Evolutionary conservation across 1,140 invertebrate genomes (phyloP).

Genomic region (Metopolophium dirhodum): DNA sequence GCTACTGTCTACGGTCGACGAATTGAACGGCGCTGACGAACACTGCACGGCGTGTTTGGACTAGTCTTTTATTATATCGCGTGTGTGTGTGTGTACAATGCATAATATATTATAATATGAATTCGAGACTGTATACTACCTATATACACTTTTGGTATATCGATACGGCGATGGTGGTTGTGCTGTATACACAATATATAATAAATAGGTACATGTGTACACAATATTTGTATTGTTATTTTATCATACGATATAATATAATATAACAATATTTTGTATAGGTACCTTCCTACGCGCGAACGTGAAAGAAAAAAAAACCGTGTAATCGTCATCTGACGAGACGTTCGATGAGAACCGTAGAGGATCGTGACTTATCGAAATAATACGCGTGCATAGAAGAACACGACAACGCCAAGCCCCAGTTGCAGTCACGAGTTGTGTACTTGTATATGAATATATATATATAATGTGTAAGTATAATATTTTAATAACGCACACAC

Average conservation of each 20-base stretch:
- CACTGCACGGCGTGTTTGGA: neutral
- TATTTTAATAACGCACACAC: neutral
- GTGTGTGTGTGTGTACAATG: no score
- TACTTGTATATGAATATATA: neutral
- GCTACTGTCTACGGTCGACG: neutral
- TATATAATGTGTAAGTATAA: neutral
- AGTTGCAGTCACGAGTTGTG: neutral
- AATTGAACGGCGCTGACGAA: neutral
- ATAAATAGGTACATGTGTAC: neutral
- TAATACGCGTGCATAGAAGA: neutral
- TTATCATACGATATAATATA: neutral
- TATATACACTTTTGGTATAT: no score
- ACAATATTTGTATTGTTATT: slow-evolving; percentile 2
- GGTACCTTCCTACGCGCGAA: neutral
- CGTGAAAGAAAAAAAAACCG: neutral
- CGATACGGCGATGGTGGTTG: neutral
- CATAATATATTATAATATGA: neutral
- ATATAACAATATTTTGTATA: neutral
- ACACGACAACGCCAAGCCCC: neutral
- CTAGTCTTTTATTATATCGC: neutral
- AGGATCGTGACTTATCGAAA: slow-evolving; percentile 34
- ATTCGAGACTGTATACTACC: neutral
- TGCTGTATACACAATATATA: neutral
- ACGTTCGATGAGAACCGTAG: slow-evolving; percentile 10
- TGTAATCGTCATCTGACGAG: neutral